These are phyloP conservation scores for Gopherus flavomarginatus DNA, from an alignment of 2,113 vertebrate genomes.

Conservation along the genomic window DNA sequence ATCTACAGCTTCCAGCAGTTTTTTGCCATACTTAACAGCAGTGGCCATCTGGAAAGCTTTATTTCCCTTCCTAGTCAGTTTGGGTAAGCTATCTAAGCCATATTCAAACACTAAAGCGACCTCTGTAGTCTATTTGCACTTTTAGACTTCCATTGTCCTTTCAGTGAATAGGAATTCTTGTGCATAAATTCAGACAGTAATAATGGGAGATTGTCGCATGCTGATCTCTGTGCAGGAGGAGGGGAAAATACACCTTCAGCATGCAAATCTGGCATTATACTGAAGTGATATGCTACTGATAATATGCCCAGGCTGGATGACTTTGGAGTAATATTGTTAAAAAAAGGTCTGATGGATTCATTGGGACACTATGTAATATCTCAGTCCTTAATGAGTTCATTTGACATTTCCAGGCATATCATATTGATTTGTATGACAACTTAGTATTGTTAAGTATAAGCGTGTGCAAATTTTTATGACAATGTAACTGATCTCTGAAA, in stretches of 20 bases:
- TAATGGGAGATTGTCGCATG: not conserved
- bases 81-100: not conserved
- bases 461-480: not conserved
- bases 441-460: not conserved
- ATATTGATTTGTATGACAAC: not conserved
- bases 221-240: not conserved
- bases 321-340: not conserved
- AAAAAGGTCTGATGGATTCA: not conserved
- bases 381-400: not conserved
- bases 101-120: not conserved
- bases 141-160: not conserved
- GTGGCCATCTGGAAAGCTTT: not conserved
- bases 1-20: not conserved
- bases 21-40: not conserved
- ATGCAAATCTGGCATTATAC: not conserved
- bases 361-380: not conserved
- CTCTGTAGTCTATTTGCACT: not conserved
- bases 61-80: not conserved
- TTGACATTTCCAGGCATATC: not conserved
- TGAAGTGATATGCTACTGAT: not conserved
- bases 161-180: not conserved
- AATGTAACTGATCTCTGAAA: not conserved
- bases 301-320: not conserved
- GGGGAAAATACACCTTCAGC: not conserved
- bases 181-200: not conserved